phyloP scores from a whole-genome alignment of 2,113 vertebrate species.

The Pan paniscus region DNA sequence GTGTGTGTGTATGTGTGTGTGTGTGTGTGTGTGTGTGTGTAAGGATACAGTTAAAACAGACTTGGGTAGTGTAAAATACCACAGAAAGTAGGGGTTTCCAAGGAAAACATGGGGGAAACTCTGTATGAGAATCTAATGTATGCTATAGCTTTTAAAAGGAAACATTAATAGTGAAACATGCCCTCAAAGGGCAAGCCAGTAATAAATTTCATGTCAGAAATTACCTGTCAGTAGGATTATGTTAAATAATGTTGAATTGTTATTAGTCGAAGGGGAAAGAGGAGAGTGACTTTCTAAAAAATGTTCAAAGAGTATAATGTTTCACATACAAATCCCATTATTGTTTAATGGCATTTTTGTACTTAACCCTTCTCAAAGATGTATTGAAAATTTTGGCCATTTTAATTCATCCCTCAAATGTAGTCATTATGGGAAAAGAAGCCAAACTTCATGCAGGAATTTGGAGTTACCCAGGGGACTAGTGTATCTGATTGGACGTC shows the following conservation, averaged over 20 bases:
- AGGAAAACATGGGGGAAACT: conserved; percentile 87
- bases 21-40: conserved; percentile 31
- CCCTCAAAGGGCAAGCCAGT: conserved; percentile 85
- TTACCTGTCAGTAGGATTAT: conserved; percentile 88
- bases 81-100: conserved; percentile 86
- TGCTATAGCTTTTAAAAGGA: conserved; percentile 89
- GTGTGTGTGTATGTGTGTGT: not conserved
- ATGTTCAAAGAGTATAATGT: conserved; percentile 85
- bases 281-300: conserved; percentile 80
- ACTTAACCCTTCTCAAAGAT: conserved; percentile 76
- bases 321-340: conserved; percentile 85
- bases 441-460: conserved; percentile 61
- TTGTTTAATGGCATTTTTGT: conserved; percentile 84
- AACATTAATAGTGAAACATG: conserved; percentile 87
- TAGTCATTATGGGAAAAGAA: conserved; percentile 68
- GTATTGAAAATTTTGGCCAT: conserved; percentile 78
- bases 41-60: conserved; percentile 77
- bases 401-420: conserved; percentile 73
- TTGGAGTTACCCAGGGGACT: conserved; percentile 59
- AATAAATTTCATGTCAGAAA: conserved; percentile 89
- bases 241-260: conserved; percentile 87
- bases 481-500: not conserved
- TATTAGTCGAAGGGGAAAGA: conserved; percentile 80
- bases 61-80: conserved; percentile 86
- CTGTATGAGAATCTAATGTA: conserved; percentile 87